These are phyloP conservation scores for Hypocryptadius cinnamomeus DNA, from an alignment of 2,113 vertebrate genomes.

Conservation along the genomic window DNA sequence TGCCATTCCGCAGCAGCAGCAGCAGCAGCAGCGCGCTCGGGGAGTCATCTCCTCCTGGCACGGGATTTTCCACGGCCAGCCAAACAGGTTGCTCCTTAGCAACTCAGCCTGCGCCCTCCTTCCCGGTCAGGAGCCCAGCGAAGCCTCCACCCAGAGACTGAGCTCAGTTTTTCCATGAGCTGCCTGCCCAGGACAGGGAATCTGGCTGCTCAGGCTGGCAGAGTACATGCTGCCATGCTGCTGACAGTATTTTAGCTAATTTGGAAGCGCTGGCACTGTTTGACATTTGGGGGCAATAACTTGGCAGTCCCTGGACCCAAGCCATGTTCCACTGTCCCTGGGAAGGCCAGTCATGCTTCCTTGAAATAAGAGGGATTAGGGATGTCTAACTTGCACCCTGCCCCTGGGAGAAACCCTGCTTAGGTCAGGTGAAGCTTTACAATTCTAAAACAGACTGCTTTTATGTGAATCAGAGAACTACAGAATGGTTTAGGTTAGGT, in stretches of 20 bases:
- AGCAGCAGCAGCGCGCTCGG: not conserved
- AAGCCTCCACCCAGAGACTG: not conserved
- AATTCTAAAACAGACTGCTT: not conserved
- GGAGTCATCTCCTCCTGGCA: constrained; percentile 12
- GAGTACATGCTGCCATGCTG: not conserved
- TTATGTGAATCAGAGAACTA: not conserved
- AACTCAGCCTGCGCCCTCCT: not conserved
- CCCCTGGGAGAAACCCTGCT: not conserved
- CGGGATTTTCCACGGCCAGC: not conserved
- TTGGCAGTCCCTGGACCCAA: not conserved
- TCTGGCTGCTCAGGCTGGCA: not conserved
- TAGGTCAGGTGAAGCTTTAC: not conserved
- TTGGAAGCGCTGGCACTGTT: not conserved
- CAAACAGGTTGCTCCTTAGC: constrained; percentile 1
- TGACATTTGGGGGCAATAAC: not conserved
- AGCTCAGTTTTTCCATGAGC: not conserved
- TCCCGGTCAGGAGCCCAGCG: not conserved
- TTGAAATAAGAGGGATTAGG: not conserved
- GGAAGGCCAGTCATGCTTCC: not conserved
- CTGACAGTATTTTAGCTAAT: not conserved
- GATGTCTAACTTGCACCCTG: not conserved
- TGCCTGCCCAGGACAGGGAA: not conserved
- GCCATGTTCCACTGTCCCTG: not conserved
- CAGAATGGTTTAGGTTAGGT: too few species aligned
- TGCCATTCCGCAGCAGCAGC: not conserved